Evolutionary conservation across 1,140 invertebrate genomes (phyloP), one percentile per base, ranked within the genome.

Genomic region (Pseudomyrmex pallidus): DNA sequence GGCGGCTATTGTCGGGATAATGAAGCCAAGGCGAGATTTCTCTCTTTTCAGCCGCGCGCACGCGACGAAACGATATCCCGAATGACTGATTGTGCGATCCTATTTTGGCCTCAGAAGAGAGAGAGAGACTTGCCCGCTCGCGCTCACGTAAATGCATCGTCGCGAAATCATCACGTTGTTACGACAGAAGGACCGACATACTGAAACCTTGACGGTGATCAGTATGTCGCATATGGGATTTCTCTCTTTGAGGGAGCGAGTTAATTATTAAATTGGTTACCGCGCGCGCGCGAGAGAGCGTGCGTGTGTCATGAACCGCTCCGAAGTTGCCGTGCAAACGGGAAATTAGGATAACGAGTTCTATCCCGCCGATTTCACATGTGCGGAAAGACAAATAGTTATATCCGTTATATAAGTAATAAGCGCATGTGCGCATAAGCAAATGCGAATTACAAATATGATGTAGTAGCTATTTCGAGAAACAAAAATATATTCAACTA

Each of bases 1-100:
- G 86, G 46, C 82, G 85, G 46, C 82, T 70, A 92, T 92, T 92
- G 89, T 91, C 85, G 89, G 63, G 87, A 92, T 92, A 92, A 92
- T 90, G 91, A 92, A 92, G 90, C 90, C 86, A 90, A 92, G 89
- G 89, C 90, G 89, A 89, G 87, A 91, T 92, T 92, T 92, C 90
- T 89, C 85, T 86, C 88, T 89, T 91, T 92, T 92, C 85, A 90
- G 74, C 74, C n/a, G 74, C 57, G 57, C 57, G 54, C 74, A 46
- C 48, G 62, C 56, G 44, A 70, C 59, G 44, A 74, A 87, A 82
- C 76, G 85, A 89, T 89, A 86, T 89, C 87, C 89, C 83, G 76
- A 90, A 80, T 73, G 74, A 89, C 73, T 84, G 87, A 90, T 90
- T 87, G 88, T 70, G 73, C 59, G 72, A 88, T 83, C 70, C 77